phyloP scores from a whole-genome alignment of 2,888 invertebrate genomes.

The Drosophila borealis region DNA sequence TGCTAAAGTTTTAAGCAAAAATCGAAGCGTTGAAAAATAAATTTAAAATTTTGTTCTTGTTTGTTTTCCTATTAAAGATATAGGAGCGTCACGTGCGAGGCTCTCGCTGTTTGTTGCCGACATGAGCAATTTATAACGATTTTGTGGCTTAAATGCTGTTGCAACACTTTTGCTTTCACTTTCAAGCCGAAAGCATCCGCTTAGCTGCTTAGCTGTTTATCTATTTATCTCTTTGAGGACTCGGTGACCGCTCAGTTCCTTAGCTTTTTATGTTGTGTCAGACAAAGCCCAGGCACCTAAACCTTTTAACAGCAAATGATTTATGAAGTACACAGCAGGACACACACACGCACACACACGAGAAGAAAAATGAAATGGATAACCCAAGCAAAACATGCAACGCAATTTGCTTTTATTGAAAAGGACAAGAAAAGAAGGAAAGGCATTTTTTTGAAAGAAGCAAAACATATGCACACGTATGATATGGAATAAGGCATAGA shows the following conservation, averaged over 20 bases:
- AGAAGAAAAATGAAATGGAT: slow-evolving; percentile 35
- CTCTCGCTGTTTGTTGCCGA: background rate
- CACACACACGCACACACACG: slow-evolving; percentile 6
- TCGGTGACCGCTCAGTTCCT: slow-evolving; percentile 22
- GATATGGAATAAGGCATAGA: slow-evolving; percentile 6
- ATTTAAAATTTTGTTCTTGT: background rate
- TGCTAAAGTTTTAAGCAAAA: too few relatives aligned
- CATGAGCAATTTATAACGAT: slow-evolving; percentile 15
- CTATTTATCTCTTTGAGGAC: slow-evolving; percentile 34
- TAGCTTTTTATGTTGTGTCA: slow-evolving; percentile 54
- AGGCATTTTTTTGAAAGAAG: slow-evolving; percentile 28
- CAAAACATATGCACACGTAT: slow-evolving; percentile 46
- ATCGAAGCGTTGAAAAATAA: too few relatives aligned
- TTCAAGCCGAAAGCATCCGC: slow-evolving; percentile 26
- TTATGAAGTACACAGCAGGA: slow-evolving; percentile 66
- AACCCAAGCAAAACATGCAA: slow-evolving; percentile 72
- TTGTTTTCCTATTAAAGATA: slow-evolving; percentile 1
- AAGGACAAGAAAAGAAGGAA: slow-evolving; percentile 61
- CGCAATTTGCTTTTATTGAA: slow-evolving; percentile 80
- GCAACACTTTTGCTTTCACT: slow-evolving; percentile 23
- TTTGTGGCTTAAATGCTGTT: slow-evolving; percentile 10
- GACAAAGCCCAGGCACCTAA: slow-evolving; percentile 43
- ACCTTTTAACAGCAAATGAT: slow-evolving; percentile 76
- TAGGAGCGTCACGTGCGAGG: background rate
- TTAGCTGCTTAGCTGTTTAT: slow-evolving; percentile 57